phyloP scores from a whole-genome alignment of 2,113 vertebrate species.

The Thryonomys swinderianus region DNA sequence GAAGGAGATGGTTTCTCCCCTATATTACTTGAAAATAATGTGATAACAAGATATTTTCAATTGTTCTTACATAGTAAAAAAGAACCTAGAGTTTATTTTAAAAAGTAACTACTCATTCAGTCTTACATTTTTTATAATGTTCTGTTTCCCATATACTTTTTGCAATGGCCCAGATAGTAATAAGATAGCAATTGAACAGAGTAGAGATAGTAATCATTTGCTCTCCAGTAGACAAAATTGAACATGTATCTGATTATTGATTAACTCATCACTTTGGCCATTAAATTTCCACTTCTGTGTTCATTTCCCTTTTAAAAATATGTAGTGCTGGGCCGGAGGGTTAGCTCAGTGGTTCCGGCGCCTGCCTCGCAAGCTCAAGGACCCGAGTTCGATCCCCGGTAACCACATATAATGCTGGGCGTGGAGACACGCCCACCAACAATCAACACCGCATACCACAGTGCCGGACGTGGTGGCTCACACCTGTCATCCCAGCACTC shows the following conservation, averaged over 20 bases:
- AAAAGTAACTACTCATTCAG: not conserved
- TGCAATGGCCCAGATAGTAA: not conserved
- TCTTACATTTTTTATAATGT: not conserved
- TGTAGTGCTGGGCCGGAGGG: no score
- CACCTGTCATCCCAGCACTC: no score
- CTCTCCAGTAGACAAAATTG: not conserved
- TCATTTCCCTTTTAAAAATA: constrained; percentile 1
- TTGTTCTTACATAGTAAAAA: constrained; percentile 29
- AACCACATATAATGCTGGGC: no score
- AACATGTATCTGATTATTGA: not conserved
- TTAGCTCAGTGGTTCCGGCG: no score
- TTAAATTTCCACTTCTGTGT: not conserved
- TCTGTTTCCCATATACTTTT: not conserved
- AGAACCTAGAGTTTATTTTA: constrained; percentile 21
- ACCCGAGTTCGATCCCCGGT: no score
- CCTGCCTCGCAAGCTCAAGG: no score
- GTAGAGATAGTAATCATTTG: not conserved
- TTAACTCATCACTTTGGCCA: not conserved
- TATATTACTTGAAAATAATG: constrained; percentile 48
- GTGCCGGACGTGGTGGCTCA: no score
- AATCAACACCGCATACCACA: no score
- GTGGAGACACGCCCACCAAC: no score
- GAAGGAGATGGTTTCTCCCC: not conserved
- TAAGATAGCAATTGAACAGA: not conserved
- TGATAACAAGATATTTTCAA: constrained; percentile 37